Evolutionary conservation across 53 echinoderm and acorn worm species (phyloP), one percentile per base, ranked within the genome.

Genomic region (Holothuria leucospilota): DNA sequence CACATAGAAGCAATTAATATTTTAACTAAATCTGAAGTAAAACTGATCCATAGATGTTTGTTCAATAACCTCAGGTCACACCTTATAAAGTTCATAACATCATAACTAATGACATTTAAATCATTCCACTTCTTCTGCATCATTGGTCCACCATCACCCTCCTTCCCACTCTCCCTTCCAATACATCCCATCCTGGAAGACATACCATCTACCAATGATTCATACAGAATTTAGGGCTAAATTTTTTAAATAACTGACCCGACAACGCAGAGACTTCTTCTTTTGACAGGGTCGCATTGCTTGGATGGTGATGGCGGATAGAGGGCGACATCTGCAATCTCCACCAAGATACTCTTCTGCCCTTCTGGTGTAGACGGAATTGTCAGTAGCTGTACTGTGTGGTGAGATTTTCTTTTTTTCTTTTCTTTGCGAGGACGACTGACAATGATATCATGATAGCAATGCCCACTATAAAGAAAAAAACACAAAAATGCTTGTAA

Each of bases 301-400:
- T 63, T 71, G 13, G 91, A 85, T 15, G 84, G 71, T 46, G 82
- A 80, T 40, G 85, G 68, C 23, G 84, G 82, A 51, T 69, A 59
- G 24, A 82, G 81, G 42, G 80, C n/a, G 15, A 59, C 56, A 29
- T 95, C 90, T 30, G 93, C 93, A 11, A 96, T 81, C 15, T 91
- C 87, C 20, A 96, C 88, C 1, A 91, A 94, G 87, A 96, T 93
- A 61, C 92, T 87, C 84, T 95, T 94, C 82, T 95, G 89, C 16
- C 97, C 97, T 34, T 96, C 94, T 23, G 97, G 97, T 0, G 94
- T 94, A 1, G 97, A 93, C 21, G 97, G 97, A 59, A 96, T 96
- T 30, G 73, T 96, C 12, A 96, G 68, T 51, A 95, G 91, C 85
- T 96, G 94, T 20, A 96, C 94, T 46, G 94, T 95, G 86, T 96